These are phyloP conservation scores for Notamacropus eugenii DNA, from an alignment of 2,797 vertebrate genomes.

Conservation along the genomic window DNA sequence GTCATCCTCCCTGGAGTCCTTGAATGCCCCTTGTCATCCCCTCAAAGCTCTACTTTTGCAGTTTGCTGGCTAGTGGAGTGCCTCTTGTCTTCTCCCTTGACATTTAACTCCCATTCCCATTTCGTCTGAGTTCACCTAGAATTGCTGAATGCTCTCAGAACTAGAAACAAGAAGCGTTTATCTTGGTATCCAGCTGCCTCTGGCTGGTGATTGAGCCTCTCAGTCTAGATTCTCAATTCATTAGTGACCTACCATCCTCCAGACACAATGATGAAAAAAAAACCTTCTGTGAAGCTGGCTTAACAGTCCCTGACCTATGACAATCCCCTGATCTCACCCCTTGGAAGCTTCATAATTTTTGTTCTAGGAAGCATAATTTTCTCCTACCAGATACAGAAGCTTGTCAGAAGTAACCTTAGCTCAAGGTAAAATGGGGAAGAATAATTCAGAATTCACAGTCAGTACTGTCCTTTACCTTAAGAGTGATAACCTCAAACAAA, in stretches of 20 bases:
- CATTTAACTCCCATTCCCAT: neutral
- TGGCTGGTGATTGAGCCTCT: neutral
- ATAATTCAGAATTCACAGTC: neutral
- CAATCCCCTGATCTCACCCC: neutral
- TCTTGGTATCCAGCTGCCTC: neutral
- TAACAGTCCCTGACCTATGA: neutral
- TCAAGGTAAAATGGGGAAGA: constrained; percentile 2
- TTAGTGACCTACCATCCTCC: neutral
- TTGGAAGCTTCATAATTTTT: neutral
- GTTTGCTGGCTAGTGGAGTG: neutral
- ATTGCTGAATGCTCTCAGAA: constrained; percentile 5
- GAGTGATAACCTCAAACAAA: neutral
- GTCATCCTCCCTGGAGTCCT: neutral
- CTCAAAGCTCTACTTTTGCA: neutral
- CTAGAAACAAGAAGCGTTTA: neutral
- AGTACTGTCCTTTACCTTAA: constrained; percentile 7
- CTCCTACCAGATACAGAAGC: neutral
- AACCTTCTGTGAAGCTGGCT: neutral
- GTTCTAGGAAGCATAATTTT: constrained; percentile 16
- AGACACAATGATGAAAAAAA: neutral
- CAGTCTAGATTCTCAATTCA: neutral
- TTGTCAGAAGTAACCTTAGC: neutral
- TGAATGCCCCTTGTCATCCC: neutral
- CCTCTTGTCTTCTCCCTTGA: neutral
- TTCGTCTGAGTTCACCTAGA: neutral